phyloP scores from a whole-genome alignment of 2,797 vertebrate species.

The Cynopterus sphinx region DNA sequence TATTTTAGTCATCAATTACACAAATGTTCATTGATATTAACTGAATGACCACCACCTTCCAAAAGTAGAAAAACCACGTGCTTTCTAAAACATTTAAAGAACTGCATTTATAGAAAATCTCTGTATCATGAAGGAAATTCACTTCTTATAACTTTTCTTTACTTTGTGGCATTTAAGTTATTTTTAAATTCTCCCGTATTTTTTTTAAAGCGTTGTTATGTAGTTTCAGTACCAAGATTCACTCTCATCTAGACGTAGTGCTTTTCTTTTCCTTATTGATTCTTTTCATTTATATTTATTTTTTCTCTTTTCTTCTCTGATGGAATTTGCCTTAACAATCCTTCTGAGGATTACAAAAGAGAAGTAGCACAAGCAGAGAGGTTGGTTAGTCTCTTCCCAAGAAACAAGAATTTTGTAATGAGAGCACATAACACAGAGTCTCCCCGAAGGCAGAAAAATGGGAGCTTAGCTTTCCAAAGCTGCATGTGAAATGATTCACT shows the following conservation, averaged over 20 bases:
- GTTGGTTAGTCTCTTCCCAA: conserved; percentile 67
- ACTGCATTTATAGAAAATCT: not conserved
- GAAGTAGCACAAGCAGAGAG: conserved; percentile 65
- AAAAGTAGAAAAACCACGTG: not conserved
- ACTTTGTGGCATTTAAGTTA: not conserved
- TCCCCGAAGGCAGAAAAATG: conserved; percentile 72
- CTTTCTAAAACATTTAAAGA: not conserved
- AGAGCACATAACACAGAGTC: conserved; percentile 60
- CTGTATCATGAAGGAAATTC: not conserved
- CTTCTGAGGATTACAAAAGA: conserved; percentile 72
- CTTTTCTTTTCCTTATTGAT: not conserved
- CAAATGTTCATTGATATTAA: not conserved
- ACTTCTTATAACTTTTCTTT: not conserved
- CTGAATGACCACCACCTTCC: not conserved
- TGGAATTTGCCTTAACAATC: conserved; percentile 62
- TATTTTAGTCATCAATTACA: not conserved
- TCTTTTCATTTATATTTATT: not conserved
- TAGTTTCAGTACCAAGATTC: conserved; percentile 47
- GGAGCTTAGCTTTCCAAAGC: conserved; percentile 74
- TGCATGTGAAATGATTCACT: conserved; percentile 78
- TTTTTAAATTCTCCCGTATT: conserved; percentile 44
- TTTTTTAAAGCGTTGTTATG: not conserved
- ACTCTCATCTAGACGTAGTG: not conserved
- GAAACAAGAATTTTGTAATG: conserved; percentile 65
- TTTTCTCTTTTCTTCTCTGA: conserved; percentile 51